Base-by-base conservation (phyloP, 2,113 vertebrate species). In the Grantiella picta region DNA sequence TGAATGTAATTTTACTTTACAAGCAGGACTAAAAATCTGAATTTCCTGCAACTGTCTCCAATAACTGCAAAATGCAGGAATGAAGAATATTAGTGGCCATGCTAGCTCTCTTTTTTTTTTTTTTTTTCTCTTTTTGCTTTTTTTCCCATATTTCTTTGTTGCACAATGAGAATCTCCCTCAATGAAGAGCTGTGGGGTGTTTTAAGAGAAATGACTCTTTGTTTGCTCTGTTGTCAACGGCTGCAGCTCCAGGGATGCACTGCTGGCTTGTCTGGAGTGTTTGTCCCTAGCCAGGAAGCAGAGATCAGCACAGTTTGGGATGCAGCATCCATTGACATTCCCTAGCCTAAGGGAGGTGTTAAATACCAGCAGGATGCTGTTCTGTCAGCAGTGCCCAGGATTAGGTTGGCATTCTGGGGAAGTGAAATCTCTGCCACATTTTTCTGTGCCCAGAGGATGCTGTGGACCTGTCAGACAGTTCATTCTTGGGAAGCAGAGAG, bases 51-150 rank as follows among this genome's bases (percentile, higher is more conserved):
- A 14, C 63, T 65, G 11, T 45, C 35, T 54, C 27, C 7, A 75
- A 4, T 72, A 75, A 79, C 45, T 3, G 3, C 4, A 72, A 53
- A 53, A 28, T 12, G 8, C 8, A 5, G 24, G 19, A 49, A 70
- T 42, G 73, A 80, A 22, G 35, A 70, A 7, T 10, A 22, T 31
- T 35, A 27, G 14, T 54, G 36, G 8, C 57, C 12, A 1, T 38
- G 11, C 11, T 53, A 36, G 16, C 11, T 45, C 31, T 31, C 8
- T 2, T 2, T 27, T n/a, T 31, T 57, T 27, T n/a, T 31, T 57
- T 19, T 11, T 25, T 6, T 1, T 1, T 3, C 9, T 12, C 2
- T 20, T 64, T 66, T 73, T 52, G 7, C 13, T 21, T 38, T 40
- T 45, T 7, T 2, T 4, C 20, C 8, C 3, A 1, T 11, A 36